These are phyloP conservation scores for Mystacides longicornis DNA, from an alignment of 2,888 invertebrate genomes.

Conservation along the genomic window DNA sequence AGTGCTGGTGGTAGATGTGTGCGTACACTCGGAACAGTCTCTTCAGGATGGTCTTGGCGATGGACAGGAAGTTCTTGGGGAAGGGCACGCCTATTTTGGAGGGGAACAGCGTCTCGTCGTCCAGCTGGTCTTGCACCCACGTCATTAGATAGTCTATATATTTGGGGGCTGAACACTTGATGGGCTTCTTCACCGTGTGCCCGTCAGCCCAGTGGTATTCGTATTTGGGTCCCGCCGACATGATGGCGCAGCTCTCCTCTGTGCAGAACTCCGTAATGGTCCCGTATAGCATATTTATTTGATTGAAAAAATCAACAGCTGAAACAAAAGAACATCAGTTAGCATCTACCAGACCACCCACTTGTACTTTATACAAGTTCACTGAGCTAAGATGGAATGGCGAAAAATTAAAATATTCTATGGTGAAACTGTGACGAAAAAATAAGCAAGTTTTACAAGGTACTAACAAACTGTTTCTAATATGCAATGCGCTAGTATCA, in stretches of 20 bases:
- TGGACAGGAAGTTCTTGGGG: slow-evolving; percentile 93
- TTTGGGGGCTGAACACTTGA: slow-evolving; percentile 97
- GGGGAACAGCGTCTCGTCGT: slow-evolving; percentile 96
- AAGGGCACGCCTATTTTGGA: slow-evolving; percentile 99
- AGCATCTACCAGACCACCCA: no score
- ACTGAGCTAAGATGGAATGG: no score
- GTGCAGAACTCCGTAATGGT: slow-evolving; percentile 99
- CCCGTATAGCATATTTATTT: slow-evolving; percentile 99
- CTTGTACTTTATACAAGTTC: no score
- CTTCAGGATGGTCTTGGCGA: slow-evolving; percentile 97
- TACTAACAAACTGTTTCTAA: no score
- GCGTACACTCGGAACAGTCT: slow-evolving; percentile 98
- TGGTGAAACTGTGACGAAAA: no score
- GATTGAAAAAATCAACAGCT: slow-evolving; percentile 99
- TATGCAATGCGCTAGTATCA: no score
- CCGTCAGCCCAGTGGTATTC: slow-evolving; percentile 99
- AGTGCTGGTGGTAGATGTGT: slow-evolving; percentile 99
- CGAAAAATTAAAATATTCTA: no score
- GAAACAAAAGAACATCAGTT: background rate
- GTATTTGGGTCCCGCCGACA: slow-evolving; percentile 99
- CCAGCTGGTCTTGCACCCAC: slow-evolving; percentile 98
- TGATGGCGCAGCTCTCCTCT: slow-evolving; percentile 92
- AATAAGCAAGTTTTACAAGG: no score
- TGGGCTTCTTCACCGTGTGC: slow-evolving; percentile 95
- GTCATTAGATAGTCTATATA: slow-evolving; percentile 99